Evolutionary conservation across 35 echinoderm and acorn worm species (phyloP).

Genomic region (Patiria miniata): DNA sequence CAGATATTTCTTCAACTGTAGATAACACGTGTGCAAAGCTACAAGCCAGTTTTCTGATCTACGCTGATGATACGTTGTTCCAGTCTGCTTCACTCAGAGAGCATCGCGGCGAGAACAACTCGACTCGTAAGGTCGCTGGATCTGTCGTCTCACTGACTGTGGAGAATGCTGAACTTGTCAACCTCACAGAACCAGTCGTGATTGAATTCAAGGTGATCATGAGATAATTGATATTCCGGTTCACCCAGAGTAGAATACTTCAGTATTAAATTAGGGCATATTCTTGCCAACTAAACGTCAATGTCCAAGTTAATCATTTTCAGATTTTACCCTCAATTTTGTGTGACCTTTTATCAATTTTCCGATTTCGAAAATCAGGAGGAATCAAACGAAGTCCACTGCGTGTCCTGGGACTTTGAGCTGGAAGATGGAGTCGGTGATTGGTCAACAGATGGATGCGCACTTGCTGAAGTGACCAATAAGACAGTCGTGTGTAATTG

Average conservation of each 20-base stretch:
- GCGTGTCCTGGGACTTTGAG: slow-evolving; percentile 91
- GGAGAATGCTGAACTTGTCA: not conserved
- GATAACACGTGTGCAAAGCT: not conserved
- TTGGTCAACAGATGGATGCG: slow-evolving; percentile 33
- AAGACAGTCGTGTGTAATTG: slow-evolving; percentile 11
- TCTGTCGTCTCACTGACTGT: slow-evolving; percentile 27
- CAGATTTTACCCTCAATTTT: no score
- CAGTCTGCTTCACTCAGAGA: not conserved
- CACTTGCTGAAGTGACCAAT: slow-evolving; percentile 3
- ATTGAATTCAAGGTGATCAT: slow-evolving; percentile 18
- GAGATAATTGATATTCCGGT: no score
- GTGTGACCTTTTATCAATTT: not conserved
- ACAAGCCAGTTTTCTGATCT: slow-evolving; percentile 24
- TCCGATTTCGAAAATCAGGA: not conserved
- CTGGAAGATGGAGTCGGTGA: slow-evolving; percentile 35
- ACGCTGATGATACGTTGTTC: slow-evolving; percentile 23
- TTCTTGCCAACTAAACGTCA: no score
- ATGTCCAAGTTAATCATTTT: no score
- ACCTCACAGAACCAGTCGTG: slow-evolving; percentile 18
- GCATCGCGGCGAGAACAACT: not conserved
- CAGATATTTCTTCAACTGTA: not conserved
- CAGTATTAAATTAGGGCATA: no score
- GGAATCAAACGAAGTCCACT: not conserved
- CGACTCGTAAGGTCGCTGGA: slow-evolving; percentile 17
- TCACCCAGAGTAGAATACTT: no score